Evolutionary conservation across 2,113 vertebrate genomes (phyloP), one percentile per base, ranked within the genome.

Genomic region (Bombycilla garrulus): DNA sequence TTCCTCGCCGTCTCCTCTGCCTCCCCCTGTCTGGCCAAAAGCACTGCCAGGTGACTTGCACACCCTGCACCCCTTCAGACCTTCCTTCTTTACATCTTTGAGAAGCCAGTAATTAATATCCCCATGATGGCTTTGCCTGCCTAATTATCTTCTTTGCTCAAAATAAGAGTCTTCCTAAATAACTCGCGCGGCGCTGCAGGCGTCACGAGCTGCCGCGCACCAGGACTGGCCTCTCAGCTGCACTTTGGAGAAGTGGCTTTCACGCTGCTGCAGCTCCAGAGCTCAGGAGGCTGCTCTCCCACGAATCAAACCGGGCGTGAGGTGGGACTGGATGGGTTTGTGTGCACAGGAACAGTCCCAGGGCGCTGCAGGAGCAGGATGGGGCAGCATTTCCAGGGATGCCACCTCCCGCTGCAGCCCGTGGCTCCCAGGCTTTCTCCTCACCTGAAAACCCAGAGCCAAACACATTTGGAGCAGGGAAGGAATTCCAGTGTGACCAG

Each of bases 111-210:
- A 93, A 94, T 92, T 92, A 95, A 92, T 91, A 93, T 67, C 89
- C 54, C 81, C 81, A 14, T 45, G 76, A 93, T 0, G 31, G 93
- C 73, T 95, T 93, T 73, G 95, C 94, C 85, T 90, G 88, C 85
- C 88, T 95, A 86, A 95, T 95, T 91, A 95, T 67, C 60, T 64
- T 79, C 91, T 95, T 94, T 45, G 74, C 73, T 86, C 74, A 61
- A 79, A 96, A 94, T 93, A 76, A 97, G 84, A 84, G n/a, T 6
- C 86, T 93, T 94, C 86, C 91, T 91, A 95, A 96, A 95, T 92
- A 95, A 95, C 91, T 93, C 25, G 36, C 1, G 84, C 16, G 90
- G 61, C 28, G 6, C 36, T 60, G 80, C 84, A 24, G 77, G 91
- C 73, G 5, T 92, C 93, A 85, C 19, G 3, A 94, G 90, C 61